phyloP scores from a whole-genome alignment of 2,113 vertebrate genomes.

The Malurus elegans region DNA sequence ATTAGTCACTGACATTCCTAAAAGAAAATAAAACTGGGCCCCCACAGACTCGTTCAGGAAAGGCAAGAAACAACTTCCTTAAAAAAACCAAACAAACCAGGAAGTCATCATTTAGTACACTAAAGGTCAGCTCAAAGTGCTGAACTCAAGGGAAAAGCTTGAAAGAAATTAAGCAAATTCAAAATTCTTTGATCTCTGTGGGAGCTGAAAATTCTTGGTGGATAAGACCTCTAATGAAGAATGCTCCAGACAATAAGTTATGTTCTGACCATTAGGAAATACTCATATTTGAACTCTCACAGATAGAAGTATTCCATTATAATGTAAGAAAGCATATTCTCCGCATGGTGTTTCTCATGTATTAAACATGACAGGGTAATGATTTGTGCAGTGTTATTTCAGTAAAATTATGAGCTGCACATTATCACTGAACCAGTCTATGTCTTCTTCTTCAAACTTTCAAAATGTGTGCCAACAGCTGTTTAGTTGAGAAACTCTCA shows the following conservation, averaged over 20 bases:
- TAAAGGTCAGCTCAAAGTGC: not conserved
- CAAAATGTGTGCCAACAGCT: not conserved
- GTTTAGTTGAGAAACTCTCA: not conserved
- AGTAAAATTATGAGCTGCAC: constrained; percentile 18
- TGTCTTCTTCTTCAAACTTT: not conserved
- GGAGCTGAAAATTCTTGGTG: not conserved
- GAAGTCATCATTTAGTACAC: not conserved
- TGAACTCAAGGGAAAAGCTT: not conserved
- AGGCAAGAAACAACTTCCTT: not conserved
- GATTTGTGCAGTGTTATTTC: constrained; percentile 28
- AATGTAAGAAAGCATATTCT: not conserved
- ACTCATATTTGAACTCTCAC: not conserved
- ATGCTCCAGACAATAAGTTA: not conserved
- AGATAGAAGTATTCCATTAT: constrained; percentile 22
- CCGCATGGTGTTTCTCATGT: not conserved
- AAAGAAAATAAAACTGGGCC: not conserved
- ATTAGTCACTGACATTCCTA: not conserved
- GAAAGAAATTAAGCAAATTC: not conserved
- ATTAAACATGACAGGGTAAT: not conserved
- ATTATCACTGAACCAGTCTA: not conserved
- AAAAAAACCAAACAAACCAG: not conserved
- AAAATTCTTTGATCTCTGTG: not conserved
- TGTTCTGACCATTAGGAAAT: not conserved
- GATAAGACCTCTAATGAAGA: not conserved
- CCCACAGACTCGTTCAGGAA: not conserved